A percentile compares a stretch with the other conserved stretches of the same genome.
Evolutionary conservation across 1,140 invertebrate species (phyloP).

Genomic region (Ctenoplectra terminalis): DNA sequence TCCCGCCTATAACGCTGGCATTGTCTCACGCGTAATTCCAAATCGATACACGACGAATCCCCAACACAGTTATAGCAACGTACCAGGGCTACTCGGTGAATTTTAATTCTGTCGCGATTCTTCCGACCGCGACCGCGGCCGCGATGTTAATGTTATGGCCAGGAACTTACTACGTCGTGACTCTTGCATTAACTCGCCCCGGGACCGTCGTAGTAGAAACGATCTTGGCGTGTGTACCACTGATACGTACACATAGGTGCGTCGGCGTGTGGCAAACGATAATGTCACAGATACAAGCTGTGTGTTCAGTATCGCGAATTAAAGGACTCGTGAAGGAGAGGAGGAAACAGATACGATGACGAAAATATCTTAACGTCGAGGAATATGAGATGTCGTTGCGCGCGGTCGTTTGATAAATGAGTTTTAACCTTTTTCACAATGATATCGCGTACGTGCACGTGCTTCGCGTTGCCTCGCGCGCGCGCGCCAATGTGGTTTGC

Average conservation of each 20-base stretch:
- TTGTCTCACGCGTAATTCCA: constrained; percentile 13
- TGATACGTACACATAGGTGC: not conserved
- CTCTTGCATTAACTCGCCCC: constrained; percentile 4
- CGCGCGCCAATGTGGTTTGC: not conserved
- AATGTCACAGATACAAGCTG: not conserved
- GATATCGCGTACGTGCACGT: not conserved
- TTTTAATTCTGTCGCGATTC: constrained; percentile 39
- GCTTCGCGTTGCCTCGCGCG: not conserved
- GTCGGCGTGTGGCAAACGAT: constrained; percentile 40
- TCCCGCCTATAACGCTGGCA: not conserved
- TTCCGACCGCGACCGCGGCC: not conserved
- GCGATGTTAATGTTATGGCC: constrained; percentile 15
- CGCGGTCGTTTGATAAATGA: constrained; percentile 9
- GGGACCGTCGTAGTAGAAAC: constrained; percentile 13
- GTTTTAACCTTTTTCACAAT: too few species aligned
- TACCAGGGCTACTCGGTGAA: not conserved
- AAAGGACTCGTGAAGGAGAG: constrained; percentile 2
- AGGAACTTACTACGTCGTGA: constrained; percentile 22
- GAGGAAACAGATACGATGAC: not conserved
- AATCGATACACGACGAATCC: constrained; percentile 18
- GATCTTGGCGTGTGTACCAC: not conserved
- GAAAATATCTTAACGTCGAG: constrained; percentile 15
- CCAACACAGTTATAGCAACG: constrained; percentile 19
- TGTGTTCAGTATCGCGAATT: constrained; percentile 4
- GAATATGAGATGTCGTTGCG: not conserved